A percentile compares a stretch with the other conserved stretches of the same genome.
Evolutionary conservation across 2,797 vertebrate species (phyloP).

Genomic region (Amphiprion clarkii): DNA sequence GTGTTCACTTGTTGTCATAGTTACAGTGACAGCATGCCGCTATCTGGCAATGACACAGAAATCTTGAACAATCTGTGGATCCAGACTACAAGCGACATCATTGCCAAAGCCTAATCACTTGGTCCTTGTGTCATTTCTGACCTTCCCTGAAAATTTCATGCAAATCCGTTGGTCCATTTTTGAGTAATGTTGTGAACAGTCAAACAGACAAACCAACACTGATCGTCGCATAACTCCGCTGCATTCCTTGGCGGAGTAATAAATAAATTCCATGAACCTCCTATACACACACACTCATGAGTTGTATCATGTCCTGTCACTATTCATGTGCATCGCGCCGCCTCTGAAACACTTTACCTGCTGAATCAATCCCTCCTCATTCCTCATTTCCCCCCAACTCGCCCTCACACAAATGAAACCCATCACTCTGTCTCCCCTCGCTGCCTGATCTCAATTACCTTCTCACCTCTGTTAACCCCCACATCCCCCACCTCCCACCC

Average conservation of each 20-base stretch:
- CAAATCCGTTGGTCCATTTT: no score
- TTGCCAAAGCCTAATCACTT: no score
- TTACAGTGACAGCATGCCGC: no score
- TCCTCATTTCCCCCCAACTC: constrained; percentile 9
- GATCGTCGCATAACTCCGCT: no score
- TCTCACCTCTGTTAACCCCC: constrained; percentile 78
- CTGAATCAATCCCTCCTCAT: constrained; percentile 19
- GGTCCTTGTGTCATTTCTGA: no score
- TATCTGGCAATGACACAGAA: no score
- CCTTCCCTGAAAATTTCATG: no score
- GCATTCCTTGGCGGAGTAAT: not conserved
- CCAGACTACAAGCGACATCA: no score
- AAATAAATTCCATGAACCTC: constrained; percentile 39
- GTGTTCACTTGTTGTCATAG: no score
- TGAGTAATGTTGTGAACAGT: no score
- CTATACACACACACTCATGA: constrained; percentile 28
- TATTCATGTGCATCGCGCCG: constrained; percentile 4
- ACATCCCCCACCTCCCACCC: constrained; percentile 57
- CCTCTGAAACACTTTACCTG: not conserved
- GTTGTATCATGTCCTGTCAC: not conserved
- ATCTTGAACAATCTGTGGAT: no score
- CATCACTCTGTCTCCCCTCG: constrained; percentile 56
- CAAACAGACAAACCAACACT: no score
- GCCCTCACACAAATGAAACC: constrained; percentile 32
- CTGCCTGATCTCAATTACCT: constrained; percentile 81